phyloP scores from a whole-genome alignment of 1,140 invertebrate genomes.

The Megalopta genalis region DNA sequence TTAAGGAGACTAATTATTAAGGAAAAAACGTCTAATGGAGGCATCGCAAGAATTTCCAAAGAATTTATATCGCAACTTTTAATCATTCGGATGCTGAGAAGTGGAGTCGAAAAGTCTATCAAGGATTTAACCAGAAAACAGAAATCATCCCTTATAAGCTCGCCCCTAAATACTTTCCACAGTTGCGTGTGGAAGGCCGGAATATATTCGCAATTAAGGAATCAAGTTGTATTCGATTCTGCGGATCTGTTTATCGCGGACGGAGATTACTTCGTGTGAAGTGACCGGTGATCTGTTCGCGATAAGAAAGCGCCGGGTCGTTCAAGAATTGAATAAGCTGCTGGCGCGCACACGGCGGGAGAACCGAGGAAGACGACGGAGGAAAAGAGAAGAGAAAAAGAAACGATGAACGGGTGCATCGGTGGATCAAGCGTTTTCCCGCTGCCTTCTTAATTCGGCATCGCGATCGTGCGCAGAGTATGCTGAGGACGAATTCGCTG shows the following conservation, averaged over 20 bases:
- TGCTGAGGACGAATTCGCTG: slow-evolving; percentile 63
- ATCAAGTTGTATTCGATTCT: not conserved
- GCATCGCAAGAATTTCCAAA: too few relatives aligned
- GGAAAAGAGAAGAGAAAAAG: not conserved
- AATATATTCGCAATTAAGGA: not conserved
- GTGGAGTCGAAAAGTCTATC: too few relatives aligned
- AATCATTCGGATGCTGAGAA: too few relatives aligned
- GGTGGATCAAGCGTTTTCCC: slow-evolving; percentile 26
- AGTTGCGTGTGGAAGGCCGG: not conserved
- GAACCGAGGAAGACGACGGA: not conserved
- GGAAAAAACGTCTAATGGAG: too few relatives aligned
- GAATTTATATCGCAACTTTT: too few relatives aligned
- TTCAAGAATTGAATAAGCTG: not conserved
- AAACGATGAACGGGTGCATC: slow-evolving; percentile 18
- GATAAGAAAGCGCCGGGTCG: not conserved
- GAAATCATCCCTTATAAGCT: too few relatives aligned
- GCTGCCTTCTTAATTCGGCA: slow-evolving; percentile 54
- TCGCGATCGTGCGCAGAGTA: slow-evolving; percentile 40
- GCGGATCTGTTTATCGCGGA: not conserved
- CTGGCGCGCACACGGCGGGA: too few relatives aligned
- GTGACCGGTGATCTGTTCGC: not conserved
- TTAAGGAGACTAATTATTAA: not conserved
- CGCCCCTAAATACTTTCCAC: too few relatives aligned
- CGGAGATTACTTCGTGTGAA: not conserved
- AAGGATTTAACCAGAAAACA: too few relatives aligned